A percentile compares a stretch with the other conserved stretches of the same genome.
Evolutionary conservation across 64 coral and sea anemone species (phyloP).

Genomic region (Exaiptasia diaphana): DNA sequence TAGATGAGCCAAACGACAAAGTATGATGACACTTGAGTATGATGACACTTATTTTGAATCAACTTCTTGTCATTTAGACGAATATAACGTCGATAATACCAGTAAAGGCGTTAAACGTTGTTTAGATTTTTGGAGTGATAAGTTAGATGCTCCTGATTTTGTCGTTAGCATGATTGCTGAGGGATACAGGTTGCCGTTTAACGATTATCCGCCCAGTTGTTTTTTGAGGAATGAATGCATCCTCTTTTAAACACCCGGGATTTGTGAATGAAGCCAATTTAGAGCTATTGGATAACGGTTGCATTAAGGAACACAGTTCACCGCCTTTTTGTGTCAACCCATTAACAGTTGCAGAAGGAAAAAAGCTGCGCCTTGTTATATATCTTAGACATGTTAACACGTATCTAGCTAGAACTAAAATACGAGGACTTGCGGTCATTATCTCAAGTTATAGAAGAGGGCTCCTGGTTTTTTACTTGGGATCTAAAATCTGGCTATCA

Average conservation of each 20-base stretch:
- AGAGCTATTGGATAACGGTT: constrained; percentile 12
- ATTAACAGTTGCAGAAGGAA: constrained; percentile 32
- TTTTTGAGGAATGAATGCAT: constrained; percentile 20
- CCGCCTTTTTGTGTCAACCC: constrained; percentile 35
- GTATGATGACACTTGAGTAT: not conserved
- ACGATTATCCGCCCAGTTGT: not conserved
- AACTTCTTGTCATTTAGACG: not conserved
- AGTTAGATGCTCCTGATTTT: constrained; percentile 40
- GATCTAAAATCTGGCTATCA: constrained; percentile 58
- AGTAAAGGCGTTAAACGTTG: not conserved
- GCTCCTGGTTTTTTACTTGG: constrained; percentile 48
- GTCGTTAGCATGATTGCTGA: constrained; percentile 23
- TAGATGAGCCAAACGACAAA: too few species aligned
- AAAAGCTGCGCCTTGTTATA: constrained; percentile 47
- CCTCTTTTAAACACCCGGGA: not conserved
- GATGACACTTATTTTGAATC: constrained; percentile 9
- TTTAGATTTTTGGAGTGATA: constrained; percentile 19
- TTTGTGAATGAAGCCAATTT: constrained; percentile 3
- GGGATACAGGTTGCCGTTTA: constrained; percentile 39
- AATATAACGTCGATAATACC: not conserved
- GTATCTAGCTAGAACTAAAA: constrained; percentile 38
- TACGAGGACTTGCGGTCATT: constrained; percentile 47
- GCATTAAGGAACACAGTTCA: constrained; percentile 5
- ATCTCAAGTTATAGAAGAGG: constrained; percentile 45
- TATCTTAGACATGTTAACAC: constrained; percentile 48